Conservation (phyloP, 2,888 invertebrate genomes). For the Andrena haemorrhoa region DNA sequence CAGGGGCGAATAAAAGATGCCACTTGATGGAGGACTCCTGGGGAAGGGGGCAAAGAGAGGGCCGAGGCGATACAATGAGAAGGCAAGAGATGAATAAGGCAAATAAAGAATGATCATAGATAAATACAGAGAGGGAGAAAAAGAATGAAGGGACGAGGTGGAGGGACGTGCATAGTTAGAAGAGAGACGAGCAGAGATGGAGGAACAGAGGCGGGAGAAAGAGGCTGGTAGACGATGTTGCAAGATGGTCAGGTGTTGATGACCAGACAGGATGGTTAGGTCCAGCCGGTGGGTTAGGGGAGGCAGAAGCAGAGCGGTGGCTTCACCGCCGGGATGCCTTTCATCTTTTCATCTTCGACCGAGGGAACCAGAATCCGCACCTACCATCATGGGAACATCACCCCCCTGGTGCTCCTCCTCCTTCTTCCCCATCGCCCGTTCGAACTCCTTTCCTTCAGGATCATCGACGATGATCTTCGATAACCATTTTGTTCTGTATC, state of each 20-base stretch:
- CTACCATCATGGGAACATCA: constrained; percentile 61
- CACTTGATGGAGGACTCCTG: neutral
- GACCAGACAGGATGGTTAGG: constrained; percentile 69
- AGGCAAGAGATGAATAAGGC: too few relatives aligned
- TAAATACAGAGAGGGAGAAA: neutral
- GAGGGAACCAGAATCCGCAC: constrained; percentile 63
- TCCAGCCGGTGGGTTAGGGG: constrained; percentile 46
- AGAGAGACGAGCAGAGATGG: neutral
- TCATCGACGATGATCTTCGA: constrained; percentile 59
- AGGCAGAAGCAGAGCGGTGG: constrained; percentile 73
- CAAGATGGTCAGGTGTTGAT: constrained; percentile 78
- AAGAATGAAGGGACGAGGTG: neutral
- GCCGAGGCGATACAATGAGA: too few relatives aligned
- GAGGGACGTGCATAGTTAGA: neutral
- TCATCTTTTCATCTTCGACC: constrained; percentile 82
- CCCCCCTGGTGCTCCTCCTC: constrained; percentile 11
- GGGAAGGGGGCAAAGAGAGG: too few relatives aligned
- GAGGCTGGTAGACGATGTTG: constrained; percentile 51
- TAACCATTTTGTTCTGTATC: constrained; percentile 53
- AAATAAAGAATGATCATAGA: constrained; percentile 4
- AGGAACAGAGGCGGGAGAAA: constrained; percentile 26
- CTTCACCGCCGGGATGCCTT: constrained; percentile 81
- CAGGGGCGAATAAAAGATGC: too few relatives aligned
- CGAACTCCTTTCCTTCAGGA: constrained; percentile 43
- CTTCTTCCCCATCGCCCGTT: constrained; percentile 28